Evolutionary conservation across 2,113 vertebrate genomes (phyloP), one percentile per base, ranked within the genome.

Genomic region (Xiphias gladius): DNA sequence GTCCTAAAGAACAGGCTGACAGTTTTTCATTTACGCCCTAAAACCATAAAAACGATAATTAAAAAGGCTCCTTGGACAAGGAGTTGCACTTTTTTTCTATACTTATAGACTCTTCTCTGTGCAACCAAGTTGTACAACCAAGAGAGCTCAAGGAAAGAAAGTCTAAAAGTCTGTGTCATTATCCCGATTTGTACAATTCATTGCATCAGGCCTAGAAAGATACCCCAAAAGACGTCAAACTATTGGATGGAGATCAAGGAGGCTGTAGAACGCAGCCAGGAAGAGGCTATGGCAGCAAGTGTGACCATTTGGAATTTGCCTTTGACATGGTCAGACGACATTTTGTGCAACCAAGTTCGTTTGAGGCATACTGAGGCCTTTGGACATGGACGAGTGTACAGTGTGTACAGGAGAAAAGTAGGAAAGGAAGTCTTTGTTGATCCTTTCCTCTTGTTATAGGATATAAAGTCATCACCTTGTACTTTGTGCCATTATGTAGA

Each of bases 391-490:
- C 6, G 28, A 39, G 5, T 35, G 19, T 9, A 48, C 12, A 55
- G 22, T 20, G 19, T 54, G 3, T 55, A 70, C n/a, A 32, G 41
- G 30, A 68, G 41, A 55, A n/a, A 70, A 64, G 37, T 74, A 16
- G n/a, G n/a, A n/a, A 20, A 48, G 22, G 3, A 48, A 58, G 41
- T 76, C 26, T 83, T 13, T 41, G 54, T 61, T 26, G 61, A 54
- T 55, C 61, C 12, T 63, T 80, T 32, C n/a, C 39, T 73, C 35
- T 64, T 79, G 69, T 77, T 74, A 50, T 7, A 64, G 43, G 35
- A 57, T 37, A 89, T 91, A 50, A 83, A 89, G 85, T 86, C 63
- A 71, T 90, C 76, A 76, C 59, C 52, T 69, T 72, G 37, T 57
- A 28, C 77, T 77, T 14, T 32, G 72, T 72, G 19, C 26, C 62